Conservation (phyloP, 2,797 vertebrate species). For the Premnoplex brunnescens region DNA sequence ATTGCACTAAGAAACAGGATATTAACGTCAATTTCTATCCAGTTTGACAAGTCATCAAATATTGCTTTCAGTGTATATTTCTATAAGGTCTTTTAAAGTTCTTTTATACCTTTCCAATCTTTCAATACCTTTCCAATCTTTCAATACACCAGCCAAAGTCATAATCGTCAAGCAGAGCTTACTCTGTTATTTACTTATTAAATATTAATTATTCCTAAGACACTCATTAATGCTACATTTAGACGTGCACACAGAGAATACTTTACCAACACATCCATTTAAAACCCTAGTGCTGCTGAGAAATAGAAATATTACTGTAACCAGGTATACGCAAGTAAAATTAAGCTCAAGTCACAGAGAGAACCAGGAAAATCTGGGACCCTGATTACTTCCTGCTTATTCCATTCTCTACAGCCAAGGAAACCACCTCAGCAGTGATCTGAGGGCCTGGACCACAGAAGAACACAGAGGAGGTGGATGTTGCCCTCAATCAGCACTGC, state of each 20-base stretch:
- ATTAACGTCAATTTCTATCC: not conserved
- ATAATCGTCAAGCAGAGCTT: not conserved
- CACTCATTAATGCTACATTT: not conserved
- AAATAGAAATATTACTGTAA: not conserved
- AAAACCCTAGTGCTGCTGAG: not conserved
- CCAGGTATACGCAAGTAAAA: not conserved
- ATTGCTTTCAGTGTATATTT: not conserved
- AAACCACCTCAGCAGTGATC: not conserved
- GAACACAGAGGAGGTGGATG: not conserved
- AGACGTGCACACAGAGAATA: not conserved
- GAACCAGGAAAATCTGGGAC: not conserved
- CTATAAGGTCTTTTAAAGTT: slow-evolving; percentile 9
- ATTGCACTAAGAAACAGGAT: not conserved
- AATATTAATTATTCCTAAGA: not conserved
- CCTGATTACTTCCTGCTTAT: not conserved
- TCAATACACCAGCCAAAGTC: slow-evolving; percentile 6
- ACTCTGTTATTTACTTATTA: not conserved
- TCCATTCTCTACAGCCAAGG: not conserved
- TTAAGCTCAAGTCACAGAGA: not conserved
- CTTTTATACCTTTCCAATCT: not conserved
- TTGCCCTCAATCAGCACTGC: not conserved
- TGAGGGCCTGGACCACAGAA: not conserved
- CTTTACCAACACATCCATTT: not conserved
- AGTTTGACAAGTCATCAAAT: not conserved
- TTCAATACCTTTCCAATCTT: slow-evolving; percentile 23